Evolutionary conservation across 1,140 invertebrate genomes (phyloP), one percentile per base, ranked within the genome.

Genomic region (Bombus confusus): DNA sequence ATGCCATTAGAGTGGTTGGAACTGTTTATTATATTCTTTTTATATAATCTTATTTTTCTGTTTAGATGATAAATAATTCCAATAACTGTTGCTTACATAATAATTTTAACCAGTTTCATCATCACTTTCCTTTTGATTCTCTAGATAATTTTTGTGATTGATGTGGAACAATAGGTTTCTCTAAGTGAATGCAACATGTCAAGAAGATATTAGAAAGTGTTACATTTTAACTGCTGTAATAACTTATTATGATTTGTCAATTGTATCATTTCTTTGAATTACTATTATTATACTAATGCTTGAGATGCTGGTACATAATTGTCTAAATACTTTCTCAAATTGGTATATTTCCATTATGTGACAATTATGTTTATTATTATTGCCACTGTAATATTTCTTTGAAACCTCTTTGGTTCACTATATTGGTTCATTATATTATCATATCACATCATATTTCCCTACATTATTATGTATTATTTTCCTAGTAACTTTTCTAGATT

Each of bases 131-230:
- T 12, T 13, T 39, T 28, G 18, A 69, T 25, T 69, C 39, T 75
- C 34, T 41, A 75, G 22, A n/a, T 28, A 75, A 69, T 57, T 75
- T 57, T 57, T 57, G 9, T 13, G 31, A 57, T 57, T 22, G n/a
- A 75, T 57, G 31, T 12, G 25, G 12, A 71, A 41, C 37, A 25
- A n/a, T 25, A 34, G 10, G 41, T 41, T 41, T 12, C 12, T 39
- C 12, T 41, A 41, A 71, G 22, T n/a, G 39, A 25, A 39, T 71
- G 69, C 1, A 71, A 15, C 69, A 71, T 41, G 37, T 71, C 39
- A 71, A 41, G 25, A 71, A 39, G 37, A 71, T 2, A 71, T 41
- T 71, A 71, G 37, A 71, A 71, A 71, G 69, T 41, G 69, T n/a
- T 41, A 71, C 12, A 34, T 25, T 71, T 71, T 41, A 9, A 71